Evolutionary conservation across 2,888 invertebrate species (phyloP), one percentile per base, ranked within the genome.

Genomic region (Heteromyza rotundicornis): DNA sequence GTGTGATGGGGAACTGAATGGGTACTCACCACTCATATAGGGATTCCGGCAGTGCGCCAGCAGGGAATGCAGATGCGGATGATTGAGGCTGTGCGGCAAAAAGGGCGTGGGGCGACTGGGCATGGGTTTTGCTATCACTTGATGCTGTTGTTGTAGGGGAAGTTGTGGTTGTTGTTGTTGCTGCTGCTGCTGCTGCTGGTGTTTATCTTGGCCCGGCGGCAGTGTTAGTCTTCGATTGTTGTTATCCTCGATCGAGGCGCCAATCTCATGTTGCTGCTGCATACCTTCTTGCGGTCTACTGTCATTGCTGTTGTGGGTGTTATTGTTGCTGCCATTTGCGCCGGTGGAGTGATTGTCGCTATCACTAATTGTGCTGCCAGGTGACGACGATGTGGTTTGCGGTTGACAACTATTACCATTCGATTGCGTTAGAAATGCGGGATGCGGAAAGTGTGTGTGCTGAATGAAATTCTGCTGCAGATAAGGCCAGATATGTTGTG

Each of bases 1-100:
- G 24, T n/a, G n/a, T n/a, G n/a, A n/a, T n/a, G n/a, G n/a, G n/a
- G n/a, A n/a, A 54, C 22, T 17, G 19, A 19, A 54, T 54, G 44
- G 17, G 23, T 40, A 77, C 79, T 80, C 74, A 84, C 83, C 83
- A 73, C 93, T 91, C 84, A 95, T 87, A 80, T 95, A 95, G 44
- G 94, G 94, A 82, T 92, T 91, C 73, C 89, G 85, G 78, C 95
- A 90, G 81, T 94, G 94, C 40, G 93, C 91, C 77, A 94, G 85
- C 65, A 92, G 84, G 12, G 91, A 88, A 81, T 92, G 92, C 76
- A 95, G 89, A 83, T 93, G 94, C 75, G 91, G 91, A 71, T 92
- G 89, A 76, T 91, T 91, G 57, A 89, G 90, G 14, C 91, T 90
- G 79, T 89, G 87, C 84, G 88, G 84, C 80, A 86, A 80, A 85